Base-by-base conservation (phyloP, 2,888 invertebrate species). In the Chalcosyrphus nemorum region DNA sequence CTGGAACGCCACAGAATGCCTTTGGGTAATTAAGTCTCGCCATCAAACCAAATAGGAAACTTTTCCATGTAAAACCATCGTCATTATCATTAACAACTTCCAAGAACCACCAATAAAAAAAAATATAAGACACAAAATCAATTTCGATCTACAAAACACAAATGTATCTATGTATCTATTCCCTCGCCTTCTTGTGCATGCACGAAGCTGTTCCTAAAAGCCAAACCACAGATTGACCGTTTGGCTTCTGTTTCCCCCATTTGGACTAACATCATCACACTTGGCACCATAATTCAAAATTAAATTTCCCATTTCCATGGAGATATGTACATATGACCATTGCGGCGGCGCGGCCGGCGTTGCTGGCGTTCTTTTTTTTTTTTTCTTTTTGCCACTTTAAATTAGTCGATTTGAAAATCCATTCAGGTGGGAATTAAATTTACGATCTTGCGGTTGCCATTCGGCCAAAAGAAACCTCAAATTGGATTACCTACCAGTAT, bases 391-490 rank as follows among this genome's bases (percentile, higher is more conserved):
- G 82, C 72, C 72, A 78, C 82, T 72, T 82, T 68, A 78, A 82
- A 72, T 82, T 71, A 76, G 76, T 82, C 41, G 77, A 77, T 78
- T 77, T 72, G 66, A 82, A 77, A 82, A 77, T 43, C 72, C 61
- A 68, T 82, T 82, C 72, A 72, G 72, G 82, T 82, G 82, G 66
- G 82, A 77, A 77, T 72, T 72, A 82, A 68, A 82, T 82, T 82
- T 82, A 82, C 72, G 82, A 82, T 72, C 65, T 82, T 82, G 82
- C 41, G 82, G 82, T 77, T 54, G 59, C 68, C 74, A 59, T 59
- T 80, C 66, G 66, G 47, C 27, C 17, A 38, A 11, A 27, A 56
- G 66, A 81, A 77, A 77, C 52, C 66, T 78, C 68, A 82, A 78
- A 68, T 77, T 77, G 66, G 56, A 59, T 54, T 77, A 72, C 66